Evolutionary conservation across 2,888 invertebrate genomes (phyloP).

Genomic region (Malthinus flaveolus): DNA sequence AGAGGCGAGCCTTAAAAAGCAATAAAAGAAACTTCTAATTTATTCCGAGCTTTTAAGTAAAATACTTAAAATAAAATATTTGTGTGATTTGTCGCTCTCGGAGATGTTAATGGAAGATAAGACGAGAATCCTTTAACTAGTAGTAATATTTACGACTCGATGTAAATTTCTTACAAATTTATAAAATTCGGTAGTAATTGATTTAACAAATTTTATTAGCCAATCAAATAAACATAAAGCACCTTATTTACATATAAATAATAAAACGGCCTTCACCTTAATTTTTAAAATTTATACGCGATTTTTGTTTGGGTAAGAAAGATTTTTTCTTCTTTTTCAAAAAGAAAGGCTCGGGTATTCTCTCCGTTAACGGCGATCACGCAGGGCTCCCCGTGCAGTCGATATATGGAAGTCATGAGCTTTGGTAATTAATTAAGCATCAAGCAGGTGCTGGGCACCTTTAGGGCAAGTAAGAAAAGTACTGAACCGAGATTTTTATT

Average conservation of each 20-base stretch:
- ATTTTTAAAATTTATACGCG: slow-evolving; percentile 3
- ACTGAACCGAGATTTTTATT: slow-evolving; percentile 20
- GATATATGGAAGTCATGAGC: slow-evolving; percentile 43
- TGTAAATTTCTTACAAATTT: background rate
- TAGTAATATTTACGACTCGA: background rate
- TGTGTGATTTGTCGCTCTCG: slow-evolving; percentile 1
- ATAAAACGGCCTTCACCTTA: slow-evolving; percentile 1
- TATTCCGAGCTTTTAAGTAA: no score
- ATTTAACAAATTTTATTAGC: slow-evolving; percentile 3
- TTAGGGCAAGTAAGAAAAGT: slow-evolving; percentile 25
- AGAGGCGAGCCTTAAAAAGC: no score
- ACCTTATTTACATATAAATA: no score
- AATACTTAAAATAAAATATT: no score
- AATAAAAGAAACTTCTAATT: no score
- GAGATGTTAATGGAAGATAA: slow-evolving; percentile 5
- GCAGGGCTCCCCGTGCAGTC: slow-evolving; percentile 39
- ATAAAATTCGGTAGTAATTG: slow-evolving; percentile 1
- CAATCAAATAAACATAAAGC: background rate
- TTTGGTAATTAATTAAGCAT: slow-evolving; percentile 43
- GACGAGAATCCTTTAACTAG: slow-evolving; percentile 4
- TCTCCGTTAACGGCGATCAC: slow-evolving; percentile 41
- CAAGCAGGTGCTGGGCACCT: slow-evolving; percentile 44
- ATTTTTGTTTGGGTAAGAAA: background rate
- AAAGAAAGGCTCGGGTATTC: slow-evolving; percentile 17
- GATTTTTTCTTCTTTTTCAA: background rate